Conservation (phyloP, 1,140 invertebrate genomes). For the Orchestia grillus region DNA sequence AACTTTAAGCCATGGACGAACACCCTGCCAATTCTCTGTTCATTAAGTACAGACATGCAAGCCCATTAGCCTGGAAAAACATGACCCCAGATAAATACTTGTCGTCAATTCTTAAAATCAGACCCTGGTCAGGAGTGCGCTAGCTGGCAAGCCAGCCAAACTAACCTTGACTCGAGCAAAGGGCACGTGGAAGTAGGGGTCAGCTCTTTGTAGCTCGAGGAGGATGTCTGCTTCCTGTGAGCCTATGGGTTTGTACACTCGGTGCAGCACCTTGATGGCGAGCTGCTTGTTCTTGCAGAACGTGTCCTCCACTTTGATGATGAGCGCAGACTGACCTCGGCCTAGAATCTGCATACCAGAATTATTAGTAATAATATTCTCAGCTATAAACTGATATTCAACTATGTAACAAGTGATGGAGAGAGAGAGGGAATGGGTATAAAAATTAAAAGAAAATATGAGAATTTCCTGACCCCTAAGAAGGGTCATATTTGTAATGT, state of each 20-base stretch:
- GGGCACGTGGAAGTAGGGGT: conserved; percentile 69
- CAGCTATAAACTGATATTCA: too few relatives aligned
- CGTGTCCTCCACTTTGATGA: conserved; percentile 70
- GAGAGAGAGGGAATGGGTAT: neutral
- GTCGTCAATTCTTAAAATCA: too few relatives aligned
- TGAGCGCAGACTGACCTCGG: conserved; percentile 70
- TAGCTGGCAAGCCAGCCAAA: neutral
- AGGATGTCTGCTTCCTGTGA: conserved; percentile 71
- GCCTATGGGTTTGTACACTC: conserved; percentile 69
- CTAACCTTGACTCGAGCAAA: conserved; percentile 69
- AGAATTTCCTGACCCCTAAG: neutral
- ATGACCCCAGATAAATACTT: too few relatives aligned
- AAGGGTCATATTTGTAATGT: too few relatives aligned
- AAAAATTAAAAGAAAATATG: neutral
- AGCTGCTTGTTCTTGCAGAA: conserved; percentile 69
- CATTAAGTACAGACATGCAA: too few relatives aligned
- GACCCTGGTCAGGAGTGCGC: too few relatives aligned
- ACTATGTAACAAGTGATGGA: neutral
- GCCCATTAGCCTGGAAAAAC: too few relatives aligned
- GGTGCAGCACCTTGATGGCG: conserved; percentile 71
- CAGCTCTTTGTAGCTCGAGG: conserved; percentile 68
- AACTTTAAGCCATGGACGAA: too few relatives aligned
- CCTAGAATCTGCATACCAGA: conserved; percentile 63
- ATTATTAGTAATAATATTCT: neutral
- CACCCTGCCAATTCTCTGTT: too few relatives aligned